Evolutionary conservation across 2,113 vertebrate species (phyloP).

Genomic region (Strix aluco): DNA sequence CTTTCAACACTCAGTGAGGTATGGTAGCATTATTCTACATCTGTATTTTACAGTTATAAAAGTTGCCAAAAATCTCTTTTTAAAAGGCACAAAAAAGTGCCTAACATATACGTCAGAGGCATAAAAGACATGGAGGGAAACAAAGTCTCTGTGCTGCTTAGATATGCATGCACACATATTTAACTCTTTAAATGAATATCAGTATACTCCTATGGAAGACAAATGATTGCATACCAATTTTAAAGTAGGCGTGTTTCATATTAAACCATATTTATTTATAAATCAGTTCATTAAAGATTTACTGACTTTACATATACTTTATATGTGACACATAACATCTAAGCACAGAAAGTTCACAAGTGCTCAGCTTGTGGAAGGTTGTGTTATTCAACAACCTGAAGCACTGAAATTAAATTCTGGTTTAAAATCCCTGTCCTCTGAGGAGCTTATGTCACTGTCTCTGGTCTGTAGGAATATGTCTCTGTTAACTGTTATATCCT

Average conservation of each 20-base stretch:
- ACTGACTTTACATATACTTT: background rate
- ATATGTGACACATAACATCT: background rate
- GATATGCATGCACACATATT: background rate
- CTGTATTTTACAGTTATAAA: background rate
- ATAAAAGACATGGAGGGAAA: background rate
- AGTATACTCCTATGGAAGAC: background rate
- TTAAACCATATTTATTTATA: background rate
- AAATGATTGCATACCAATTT: background rate
- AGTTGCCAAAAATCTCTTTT: background rate
- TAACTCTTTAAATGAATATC: background rate
- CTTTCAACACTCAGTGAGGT: background rate
- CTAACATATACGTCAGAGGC: background rate
- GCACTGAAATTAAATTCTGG: background rate
- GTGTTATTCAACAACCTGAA: background rate
- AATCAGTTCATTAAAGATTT: background rate
- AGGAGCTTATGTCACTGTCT: background rate
- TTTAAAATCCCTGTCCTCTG: background rate
- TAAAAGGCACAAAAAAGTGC: background rate
- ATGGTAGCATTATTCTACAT: background rate
- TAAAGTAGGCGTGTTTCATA: background rate
- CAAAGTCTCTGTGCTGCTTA: background rate
- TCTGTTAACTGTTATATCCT: background rate
- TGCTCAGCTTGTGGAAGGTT: background rate
- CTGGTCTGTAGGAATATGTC: background rate
- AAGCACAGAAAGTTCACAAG: background rate